Conservation (phyloP, 2,888 invertebrate species). For the Corbicula japonica region DNA sequence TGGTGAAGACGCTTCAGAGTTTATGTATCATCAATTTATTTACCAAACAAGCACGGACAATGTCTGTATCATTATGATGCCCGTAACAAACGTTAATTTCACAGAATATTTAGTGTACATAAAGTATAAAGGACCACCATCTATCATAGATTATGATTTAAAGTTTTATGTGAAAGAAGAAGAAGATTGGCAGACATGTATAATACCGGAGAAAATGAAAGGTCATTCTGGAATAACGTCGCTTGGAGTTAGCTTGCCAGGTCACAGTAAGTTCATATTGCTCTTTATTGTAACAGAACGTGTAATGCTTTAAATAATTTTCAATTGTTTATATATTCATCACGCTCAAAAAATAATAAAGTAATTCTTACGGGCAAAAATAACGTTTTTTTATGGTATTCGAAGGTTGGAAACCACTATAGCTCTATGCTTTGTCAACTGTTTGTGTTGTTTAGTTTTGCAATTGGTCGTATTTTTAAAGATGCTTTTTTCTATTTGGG, state of each 20-base stretch:
- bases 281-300: too few relatives aligned
- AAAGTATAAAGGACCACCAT: conserved; percentile 27
- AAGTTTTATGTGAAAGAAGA: conserved; percentile 16
- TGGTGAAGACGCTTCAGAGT: conserved; percentile 69
- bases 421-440: too few relatives aligned
- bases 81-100: conserved; percentile 11
- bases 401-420: too few relatives aligned
- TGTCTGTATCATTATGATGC: conserved; percentile 49
- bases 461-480: too few relatives aligned
- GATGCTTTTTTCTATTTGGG: too few relatives aligned
- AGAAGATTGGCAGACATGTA: conserved; percentile 41
- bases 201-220: conserved; percentile 38
- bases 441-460: too few relatives aligned
- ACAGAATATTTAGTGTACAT: conserved; percentile 43
- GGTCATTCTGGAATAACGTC: conserved; percentile 49
- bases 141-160: conserved; percentile 43
- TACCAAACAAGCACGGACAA: conserved; percentile 63
- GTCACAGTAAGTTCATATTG: conserved; percentile 21
- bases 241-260: conserved; percentile 43
- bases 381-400: too few relatives aligned
- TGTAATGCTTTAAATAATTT: too few relatives aligned
- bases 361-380: too few relatives aligned
- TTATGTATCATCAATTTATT: conserved; percentile 68
- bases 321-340: too few relatives aligned
- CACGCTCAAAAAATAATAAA: too few relatives aligned